Conservation (phyloP, 35 echinoderm and acorn worm species). For the Acanthaster planci region DNA sequence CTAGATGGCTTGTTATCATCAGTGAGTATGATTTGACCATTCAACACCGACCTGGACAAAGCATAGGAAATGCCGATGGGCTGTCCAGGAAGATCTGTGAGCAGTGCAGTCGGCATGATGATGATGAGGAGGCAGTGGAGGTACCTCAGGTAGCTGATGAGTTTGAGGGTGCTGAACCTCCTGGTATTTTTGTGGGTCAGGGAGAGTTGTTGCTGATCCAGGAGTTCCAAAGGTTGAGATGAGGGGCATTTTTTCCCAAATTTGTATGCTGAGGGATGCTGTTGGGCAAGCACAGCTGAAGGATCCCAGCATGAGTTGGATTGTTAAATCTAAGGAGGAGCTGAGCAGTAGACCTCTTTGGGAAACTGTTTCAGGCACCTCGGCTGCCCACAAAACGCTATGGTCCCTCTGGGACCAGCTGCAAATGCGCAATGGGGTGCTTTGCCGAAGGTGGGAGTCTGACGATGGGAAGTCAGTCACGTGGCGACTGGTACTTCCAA, state of each 20-base stretch:
- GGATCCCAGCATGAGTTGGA: not conserved
- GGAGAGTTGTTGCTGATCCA: no score
- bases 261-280: not conserved
- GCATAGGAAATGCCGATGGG: conserved; percentile 51
- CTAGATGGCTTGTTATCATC: conserved; percentile 37
- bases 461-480: not conserved
- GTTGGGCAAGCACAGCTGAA: not conserved
- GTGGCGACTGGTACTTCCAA: not conserved
- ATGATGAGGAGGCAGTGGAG: not conserved
- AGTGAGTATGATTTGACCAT: conserved; percentile 44
- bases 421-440: not conserved
- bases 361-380: not conserved
- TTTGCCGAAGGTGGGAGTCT: conserved; percentile 1
- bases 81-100: conserved; percentile 36
- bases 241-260: not conserved
- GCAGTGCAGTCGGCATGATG: not conserved
- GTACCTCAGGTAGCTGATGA: not conserved
- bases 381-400: not conserved
- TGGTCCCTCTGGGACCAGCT: conserved; percentile 19
- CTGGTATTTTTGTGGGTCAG: no score
- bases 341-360: not conserved
- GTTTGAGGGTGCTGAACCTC: no score
- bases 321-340: not conserved
- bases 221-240: not conserved
- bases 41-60: conserved; percentile 54